Evolutionary conservation across 2,797 vertebrate species (phyloP), one percentile per base, ranked within the genome.

Genomic region (Anguilla marmorata): DNA sequence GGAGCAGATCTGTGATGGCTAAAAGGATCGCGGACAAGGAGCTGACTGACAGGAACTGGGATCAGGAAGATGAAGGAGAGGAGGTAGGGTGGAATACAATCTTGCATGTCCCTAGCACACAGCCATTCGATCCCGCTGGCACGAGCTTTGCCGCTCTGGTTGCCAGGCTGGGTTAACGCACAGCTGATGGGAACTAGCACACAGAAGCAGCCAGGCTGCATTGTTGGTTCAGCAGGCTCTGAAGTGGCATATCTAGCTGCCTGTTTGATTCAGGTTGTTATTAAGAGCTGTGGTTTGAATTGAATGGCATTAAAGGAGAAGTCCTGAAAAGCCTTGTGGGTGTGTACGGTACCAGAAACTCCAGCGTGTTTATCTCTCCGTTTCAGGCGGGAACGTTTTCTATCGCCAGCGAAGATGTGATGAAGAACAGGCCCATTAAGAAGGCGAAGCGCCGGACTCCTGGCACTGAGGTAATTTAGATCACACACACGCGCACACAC

Each of bases 1-100:
- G 83, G 93, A 94, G 90, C 90, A 91, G 60, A 79, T 66, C 87
- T 94, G 96, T 92, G 89, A 99, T 99, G 99, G 98, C 98, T 69
- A 99, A 99, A 92, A 96, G 99, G 94, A 97, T 97, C 76, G 98
- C 99, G 14, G 98, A 99, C 85, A 99, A 99, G 90, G 99, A 99
- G 88, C 89, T 99, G 88, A 99, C 97, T 0, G 99, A 99, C 91
- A 95, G 97, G 92, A 99, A 99, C 91, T 99, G 98, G 99, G 98
- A 99, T 93, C 97, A 99, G 93, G 98, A 99, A 91, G 99, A 99
- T 37, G 98, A 98, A 91, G 96, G 96, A 9, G 99, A 99, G 90
- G 99, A 99, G 96, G 99, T 37, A 37, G 37, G 37, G 37, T 37
- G 37, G 37, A 37, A 37, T 37, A 37, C 37, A 37, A 37, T 37